Conservation (phyloP, 2,888 invertebrate genomes). For the Nephrocerus scutellatus region DNA sequence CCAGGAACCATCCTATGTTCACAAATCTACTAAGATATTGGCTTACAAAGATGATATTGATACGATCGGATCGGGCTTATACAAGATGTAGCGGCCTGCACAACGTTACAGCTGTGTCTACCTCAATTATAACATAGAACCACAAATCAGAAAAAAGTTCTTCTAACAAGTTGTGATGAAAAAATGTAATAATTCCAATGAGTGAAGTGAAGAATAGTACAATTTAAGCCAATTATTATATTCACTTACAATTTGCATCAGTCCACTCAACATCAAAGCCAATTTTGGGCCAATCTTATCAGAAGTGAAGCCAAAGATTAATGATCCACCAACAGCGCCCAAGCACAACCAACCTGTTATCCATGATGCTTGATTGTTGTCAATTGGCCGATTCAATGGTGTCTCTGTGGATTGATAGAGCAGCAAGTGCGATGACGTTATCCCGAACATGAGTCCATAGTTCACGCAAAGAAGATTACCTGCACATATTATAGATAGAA, state of each 20-base stretch:
- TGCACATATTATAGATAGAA: conserved; percentile 13
- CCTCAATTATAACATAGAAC: not conserved
- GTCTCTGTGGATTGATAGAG: conserved; percentile 33
- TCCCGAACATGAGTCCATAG: conserved; percentile 39
- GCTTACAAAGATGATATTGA: too few relatives aligned
- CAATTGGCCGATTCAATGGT: conserved; percentile 31
- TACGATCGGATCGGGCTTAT: too few relatives aligned
- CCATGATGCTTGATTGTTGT: conserved; percentile 30
- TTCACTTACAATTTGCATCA: conserved; percentile 39
- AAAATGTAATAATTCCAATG: too few relatives aligned
- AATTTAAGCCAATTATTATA: too few relatives aligned
- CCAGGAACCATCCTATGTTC: too few relatives aligned
- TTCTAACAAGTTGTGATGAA: too few relatives aligned
- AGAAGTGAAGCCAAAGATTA: conserved; percentile 33
- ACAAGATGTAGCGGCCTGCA: too few relatives aligned
- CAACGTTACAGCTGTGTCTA: too few relatives aligned
- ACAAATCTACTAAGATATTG: too few relatives aligned
- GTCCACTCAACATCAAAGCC: conserved; percentile 32
- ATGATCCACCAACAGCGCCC: conserved; percentile 34
- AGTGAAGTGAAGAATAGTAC: too few relatives aligned
- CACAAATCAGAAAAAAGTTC: too few relatives aligned
- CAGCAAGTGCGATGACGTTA: conserved; percentile 35
- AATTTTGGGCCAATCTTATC: conserved; percentile 36
- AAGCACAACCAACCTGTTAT: conserved; percentile 35
- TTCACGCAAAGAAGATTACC: conserved; percentile 39